Conservation (phyloP, 2,888 invertebrate genomes). For the Polyommatus icarus region DNA sequence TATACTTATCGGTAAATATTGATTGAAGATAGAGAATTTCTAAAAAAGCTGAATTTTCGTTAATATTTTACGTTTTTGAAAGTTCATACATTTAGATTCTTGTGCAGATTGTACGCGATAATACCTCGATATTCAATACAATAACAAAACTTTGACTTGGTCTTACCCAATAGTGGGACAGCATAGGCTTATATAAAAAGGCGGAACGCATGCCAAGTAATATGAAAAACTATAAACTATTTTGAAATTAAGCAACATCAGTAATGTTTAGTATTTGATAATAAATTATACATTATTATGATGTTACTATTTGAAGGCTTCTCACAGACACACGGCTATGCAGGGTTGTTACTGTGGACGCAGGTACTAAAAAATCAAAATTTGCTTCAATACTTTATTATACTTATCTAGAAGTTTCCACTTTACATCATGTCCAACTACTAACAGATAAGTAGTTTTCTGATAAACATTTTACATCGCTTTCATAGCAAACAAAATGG, state of each 20-base stretch:
- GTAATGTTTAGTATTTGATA: too few species aligned
- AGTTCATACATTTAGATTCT: not conserved
- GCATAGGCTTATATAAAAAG: too few species aligned
- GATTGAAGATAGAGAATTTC: conserved; percentile 14
- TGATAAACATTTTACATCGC: conserved; percentile 35
- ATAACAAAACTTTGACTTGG: not conserved
- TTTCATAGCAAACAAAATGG: conserved; percentile 42
- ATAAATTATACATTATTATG: too few species aligned
- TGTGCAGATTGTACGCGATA: too few species aligned
- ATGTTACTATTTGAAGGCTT: not conserved
- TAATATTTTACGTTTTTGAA: not conserved
- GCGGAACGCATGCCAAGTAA: too few species aligned
- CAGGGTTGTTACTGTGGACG: too few species aligned
- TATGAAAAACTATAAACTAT: too few species aligned
- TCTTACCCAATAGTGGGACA: too few species aligned
- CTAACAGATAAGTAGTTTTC: too few species aligned
- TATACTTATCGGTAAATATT: conserved; percentile 24
- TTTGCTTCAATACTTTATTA: not conserved
- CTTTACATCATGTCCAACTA: not conserved
- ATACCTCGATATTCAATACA: not conserved
- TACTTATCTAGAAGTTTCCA: not conserved
- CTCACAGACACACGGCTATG: not conserved
- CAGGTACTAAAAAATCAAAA: not conserved
- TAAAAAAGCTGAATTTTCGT: not conserved
- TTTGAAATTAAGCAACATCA: too few species aligned